Evolutionary conservation across 2,113 vertebrate genomes (phyloP).

Genomic region (Nerophis lumbriciformis): DNA sequence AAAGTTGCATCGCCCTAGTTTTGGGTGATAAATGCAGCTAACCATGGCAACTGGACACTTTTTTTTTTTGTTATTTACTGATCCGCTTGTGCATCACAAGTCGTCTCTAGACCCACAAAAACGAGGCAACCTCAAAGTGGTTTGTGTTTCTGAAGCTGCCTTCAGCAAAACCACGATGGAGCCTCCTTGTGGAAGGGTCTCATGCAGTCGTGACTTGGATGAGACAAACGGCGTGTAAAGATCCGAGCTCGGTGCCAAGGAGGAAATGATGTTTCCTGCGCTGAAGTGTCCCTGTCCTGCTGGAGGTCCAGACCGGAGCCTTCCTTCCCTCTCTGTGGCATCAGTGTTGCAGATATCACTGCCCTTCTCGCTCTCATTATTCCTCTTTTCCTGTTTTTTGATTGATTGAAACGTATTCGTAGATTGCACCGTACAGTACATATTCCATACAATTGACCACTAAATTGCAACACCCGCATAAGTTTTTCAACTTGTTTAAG

Average conservation of each 20-base stretch:
- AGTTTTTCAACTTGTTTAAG: no score
- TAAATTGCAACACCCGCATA: no score
- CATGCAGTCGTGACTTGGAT: slow-evolving; percentile 9
- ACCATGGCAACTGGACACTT: no score
- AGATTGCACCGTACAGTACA: no score
- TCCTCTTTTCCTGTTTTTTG: slow-evolving; percentile 60
- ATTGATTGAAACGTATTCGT: not conserved
- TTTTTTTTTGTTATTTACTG: no score
- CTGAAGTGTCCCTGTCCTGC: slow-evolving; percentile 49
- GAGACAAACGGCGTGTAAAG: slow-evolving; percentile 49
- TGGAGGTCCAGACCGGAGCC: slow-evolving; percentile 20
- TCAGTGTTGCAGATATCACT: slow-evolving; percentile 20
- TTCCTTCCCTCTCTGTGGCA: slow-evolving; percentile 46
- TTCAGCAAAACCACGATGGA: slow-evolving; percentile 1
- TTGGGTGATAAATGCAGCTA: no score
- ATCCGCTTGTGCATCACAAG: no score
- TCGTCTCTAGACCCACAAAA: not conserved
- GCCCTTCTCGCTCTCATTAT: slow-evolving; percentile 32
- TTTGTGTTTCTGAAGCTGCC: no score
- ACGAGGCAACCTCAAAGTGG: slow-evolving; percentile 3
- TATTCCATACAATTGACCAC: no score
- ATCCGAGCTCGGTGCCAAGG: slow-evolving; percentile 36
- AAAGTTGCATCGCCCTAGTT: no score
- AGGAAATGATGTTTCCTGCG: slow-evolving; percentile 64
- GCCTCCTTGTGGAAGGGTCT: no score